These are phyloP conservation scores for Platerodrilus igneus DNA, from an alignment of 2,888 invertebrate species.

Conservation along the genomic window DNA sequence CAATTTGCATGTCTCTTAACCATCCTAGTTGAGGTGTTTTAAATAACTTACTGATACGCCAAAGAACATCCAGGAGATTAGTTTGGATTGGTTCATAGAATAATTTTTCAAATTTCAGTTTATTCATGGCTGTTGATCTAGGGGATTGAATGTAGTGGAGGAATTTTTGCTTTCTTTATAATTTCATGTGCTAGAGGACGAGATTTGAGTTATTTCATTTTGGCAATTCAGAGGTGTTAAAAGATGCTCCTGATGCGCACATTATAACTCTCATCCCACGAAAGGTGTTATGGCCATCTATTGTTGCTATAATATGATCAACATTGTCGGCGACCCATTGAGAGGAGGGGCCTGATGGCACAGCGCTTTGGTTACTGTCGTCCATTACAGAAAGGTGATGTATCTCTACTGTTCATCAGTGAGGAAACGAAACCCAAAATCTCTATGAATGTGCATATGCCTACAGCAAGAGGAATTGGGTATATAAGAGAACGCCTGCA, in stretches of 20 bases:
- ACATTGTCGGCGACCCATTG: conserved; percentile 6
- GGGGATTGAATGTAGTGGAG: conserved; percentile 4
- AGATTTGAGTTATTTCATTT: conserved; percentile 8
- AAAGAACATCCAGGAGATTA: conserved; percentile 5
- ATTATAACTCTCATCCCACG: conserved; percentile 6
- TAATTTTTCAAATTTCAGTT: conserved; percentile 8
- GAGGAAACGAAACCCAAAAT: too few species aligned
- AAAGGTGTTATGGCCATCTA: conserved; percentile 6
- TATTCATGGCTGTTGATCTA: conserved; percentile 5
- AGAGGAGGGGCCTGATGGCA: conserved; percentile 4
- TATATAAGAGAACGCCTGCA: too few species aligned
- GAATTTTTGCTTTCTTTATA: conserved; percentile 2
- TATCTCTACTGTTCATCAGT: too few species aligned
- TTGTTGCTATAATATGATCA: conserved; percentile 2
- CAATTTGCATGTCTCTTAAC: conserved; percentile 3
- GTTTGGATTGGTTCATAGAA: conserved; percentile 4
- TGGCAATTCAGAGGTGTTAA: conserved; percentile 3
- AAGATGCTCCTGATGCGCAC: conserved; percentile 2
- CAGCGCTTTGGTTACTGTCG: conserved; percentile 1
- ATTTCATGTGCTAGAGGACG: conserved; percentile 4
- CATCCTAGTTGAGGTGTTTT: conserved; percentile 2
- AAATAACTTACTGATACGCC: conserved; percentile 4
- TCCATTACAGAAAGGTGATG: conserved; percentile 8
- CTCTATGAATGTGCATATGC: too few species aligned
- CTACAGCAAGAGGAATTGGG: too few species aligned